Conservation (phyloP, 2,797 vertebrate genomes). For the Schizopygopsis malacanthus region DNA sequence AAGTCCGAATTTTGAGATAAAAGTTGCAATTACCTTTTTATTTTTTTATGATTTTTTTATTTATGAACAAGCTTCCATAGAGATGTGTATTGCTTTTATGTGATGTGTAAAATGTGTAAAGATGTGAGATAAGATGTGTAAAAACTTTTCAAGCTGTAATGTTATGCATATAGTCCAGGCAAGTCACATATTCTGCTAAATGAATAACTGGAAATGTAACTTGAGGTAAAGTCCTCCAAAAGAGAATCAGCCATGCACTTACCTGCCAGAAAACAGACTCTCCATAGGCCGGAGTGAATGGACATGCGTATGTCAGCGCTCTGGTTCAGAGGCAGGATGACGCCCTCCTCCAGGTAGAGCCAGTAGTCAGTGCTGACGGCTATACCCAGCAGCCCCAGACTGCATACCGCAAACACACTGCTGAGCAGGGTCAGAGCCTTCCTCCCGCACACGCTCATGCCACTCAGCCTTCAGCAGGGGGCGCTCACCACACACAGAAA, state of each 20-base stretch:
- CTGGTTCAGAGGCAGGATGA: slow-evolving; percentile 94
- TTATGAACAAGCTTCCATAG: background rate
- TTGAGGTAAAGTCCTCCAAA: background rate
- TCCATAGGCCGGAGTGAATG: slow-evolving; percentile 94
- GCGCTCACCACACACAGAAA: slow-evolving; percentile 63
- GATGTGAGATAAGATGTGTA: too few species aligned
- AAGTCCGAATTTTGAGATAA: too few species aligned
- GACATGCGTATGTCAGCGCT: slow-evolving; percentile 88
- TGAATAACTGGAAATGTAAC: background rate
- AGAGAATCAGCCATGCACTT: slow-evolving; percentile 8
- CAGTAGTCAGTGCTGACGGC: slow-evolving; percentile 97
- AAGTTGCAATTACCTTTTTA: too few species aligned
- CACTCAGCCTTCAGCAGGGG: slow-evolving; percentile 70
- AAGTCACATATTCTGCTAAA: background rate
- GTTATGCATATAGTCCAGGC: background rate
- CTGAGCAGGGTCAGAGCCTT: slow-evolving; percentile 94
- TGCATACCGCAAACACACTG: slow-evolving; percentile 92
- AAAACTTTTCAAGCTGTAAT: background rate
- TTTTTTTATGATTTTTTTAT: too few species aligned
- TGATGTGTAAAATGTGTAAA: too few species aligned
- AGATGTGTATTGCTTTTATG: background rate
- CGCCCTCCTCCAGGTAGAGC: slow-evolving; percentile 95
- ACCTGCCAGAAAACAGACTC: slow-evolving; percentile 95
- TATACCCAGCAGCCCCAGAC: slow-evolving; percentile 90
- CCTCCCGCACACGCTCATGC: slow-evolving; percentile 94